Percentiles rank a stretch among this genome's conserved stretches.
These are phyloP conservation scores for Calyptomena viridis DNA, from an alignment of 2,113 vertebrate species.

Conservation along the genomic window DNA sequence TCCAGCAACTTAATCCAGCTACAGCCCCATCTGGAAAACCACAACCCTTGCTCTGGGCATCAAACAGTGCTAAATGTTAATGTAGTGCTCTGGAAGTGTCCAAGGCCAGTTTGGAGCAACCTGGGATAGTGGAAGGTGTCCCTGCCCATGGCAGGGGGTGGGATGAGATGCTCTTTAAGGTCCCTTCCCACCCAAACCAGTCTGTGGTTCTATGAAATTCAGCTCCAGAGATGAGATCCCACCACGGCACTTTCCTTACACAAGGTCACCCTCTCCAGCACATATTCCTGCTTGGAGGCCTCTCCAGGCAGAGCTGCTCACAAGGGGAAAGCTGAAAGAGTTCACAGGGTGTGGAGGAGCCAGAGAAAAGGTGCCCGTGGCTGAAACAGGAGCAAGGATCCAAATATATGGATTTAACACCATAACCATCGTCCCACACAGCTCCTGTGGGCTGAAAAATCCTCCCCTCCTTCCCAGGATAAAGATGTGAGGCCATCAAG, in stretches of 20 bases:
- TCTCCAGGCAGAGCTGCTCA: not conserved
- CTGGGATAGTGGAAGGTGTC: not conserved
- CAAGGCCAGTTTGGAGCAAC: not conserved
- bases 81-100: not conserved
- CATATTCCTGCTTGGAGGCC: rapidly evolving
- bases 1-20: not conserved
- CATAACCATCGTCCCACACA: rapidly evolving
- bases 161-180: not conserved
- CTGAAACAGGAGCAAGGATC: not conserved
- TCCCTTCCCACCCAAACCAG: not conserved
- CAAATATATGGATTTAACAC: rapidly evolving
- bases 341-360: not conserved
- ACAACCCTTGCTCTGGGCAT: not conserved
- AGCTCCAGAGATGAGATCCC: not conserved
- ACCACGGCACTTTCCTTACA: rapidly evolving
- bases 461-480: not conserved
- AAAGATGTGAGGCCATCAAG: not conserved
- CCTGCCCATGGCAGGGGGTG: not conserved
- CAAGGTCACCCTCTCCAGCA: not conserved
- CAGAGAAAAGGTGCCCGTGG: not conserved
- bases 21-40: not conserved
- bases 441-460: not conserved
- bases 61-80: too few species aligned
- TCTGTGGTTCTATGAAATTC: too few species aligned
- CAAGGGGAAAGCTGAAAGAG: not conserved